phyloP scores from a whole-genome alignment of 1,140 invertebrate species.

The Drosophila willistoni region DNA sequence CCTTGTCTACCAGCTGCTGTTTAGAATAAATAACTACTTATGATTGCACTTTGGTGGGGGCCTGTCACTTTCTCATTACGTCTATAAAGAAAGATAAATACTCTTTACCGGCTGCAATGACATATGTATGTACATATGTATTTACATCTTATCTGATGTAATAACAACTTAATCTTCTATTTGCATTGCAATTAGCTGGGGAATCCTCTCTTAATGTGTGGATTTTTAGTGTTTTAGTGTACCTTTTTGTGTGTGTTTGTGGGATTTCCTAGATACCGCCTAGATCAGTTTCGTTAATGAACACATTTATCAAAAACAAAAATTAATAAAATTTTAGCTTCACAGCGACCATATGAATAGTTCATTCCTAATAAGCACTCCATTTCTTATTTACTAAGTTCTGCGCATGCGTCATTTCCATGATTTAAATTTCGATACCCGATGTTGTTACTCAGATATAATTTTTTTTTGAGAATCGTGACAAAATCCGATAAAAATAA shows the following conservation, averaged over 20 bases:
- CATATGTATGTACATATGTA: no score
- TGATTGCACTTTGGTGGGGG: slow-evolving; percentile 1
- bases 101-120: neutral
- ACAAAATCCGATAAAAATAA: no score
- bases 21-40: slow-evolving; percentile 4
- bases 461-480: no score
- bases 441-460: no score
- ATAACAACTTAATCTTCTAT: slow-evolving; percentile 1
- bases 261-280: neutral
- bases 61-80: neutral
- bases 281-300: neutral
- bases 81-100: slow-evolving; percentile 6
- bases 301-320: neutral
- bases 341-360: neutral
- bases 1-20: slow-evolving; percentile 5
- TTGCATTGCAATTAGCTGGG: neutral
- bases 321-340: neutral
- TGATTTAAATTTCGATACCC: no score
- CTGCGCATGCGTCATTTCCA: no score
- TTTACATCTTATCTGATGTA: neutral
- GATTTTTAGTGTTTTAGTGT: no score
- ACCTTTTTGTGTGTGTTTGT: slow-evolving; percentile 2
- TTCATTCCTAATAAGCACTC: neutral
- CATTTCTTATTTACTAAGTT: no score
- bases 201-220: neutral